phyloP scores from a whole-genome alignment of 1,140 invertebrate genomes.

The Trichonephila clavipes region DNA sequence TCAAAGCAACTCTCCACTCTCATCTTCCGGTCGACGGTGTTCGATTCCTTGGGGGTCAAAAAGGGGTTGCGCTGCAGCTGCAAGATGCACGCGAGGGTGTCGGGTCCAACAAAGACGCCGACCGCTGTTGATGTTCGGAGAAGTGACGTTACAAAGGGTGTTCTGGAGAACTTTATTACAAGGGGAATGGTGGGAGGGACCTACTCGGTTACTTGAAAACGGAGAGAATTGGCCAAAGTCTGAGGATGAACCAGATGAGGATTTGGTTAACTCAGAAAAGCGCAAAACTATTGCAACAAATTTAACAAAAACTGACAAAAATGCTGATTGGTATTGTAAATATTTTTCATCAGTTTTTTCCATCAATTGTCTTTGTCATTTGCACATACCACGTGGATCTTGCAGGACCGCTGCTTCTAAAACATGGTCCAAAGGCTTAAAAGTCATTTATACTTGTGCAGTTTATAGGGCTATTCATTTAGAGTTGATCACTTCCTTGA shows the following conservation, averaged over 20 bases:
- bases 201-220: neutral
- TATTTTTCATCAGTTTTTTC: neutral
- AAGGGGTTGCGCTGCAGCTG: too few species aligned
- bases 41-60: neutral
- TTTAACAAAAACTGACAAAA: neutral
- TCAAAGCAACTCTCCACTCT: too few species aligned
- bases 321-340: neutral
- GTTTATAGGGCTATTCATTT: neutral
- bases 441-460: conserved; percentile 30
- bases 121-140: too few species aligned
- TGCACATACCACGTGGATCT: neutral
- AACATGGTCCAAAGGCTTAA: neutral
- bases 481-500: too few species aligned
- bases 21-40: too few species aligned
- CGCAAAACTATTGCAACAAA: too few species aligned
- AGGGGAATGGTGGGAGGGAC: conserved; percentile 65
- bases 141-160: conserved; percentile 32
- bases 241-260: too few species aligned
- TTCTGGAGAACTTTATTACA: neutral
- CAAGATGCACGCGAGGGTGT: too few species aligned
- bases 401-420: neutral
- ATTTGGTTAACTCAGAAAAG: neutral
- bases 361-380: neutral
- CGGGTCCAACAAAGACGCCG: too few species aligned
- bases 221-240: conserved; percentile 68